Percentiles rank a stretch among this genome's conserved stretches.
phyloP scores from a whole-genome alignment of 1,140 invertebrate species.

The Matsumurasca onukii region DNA sequence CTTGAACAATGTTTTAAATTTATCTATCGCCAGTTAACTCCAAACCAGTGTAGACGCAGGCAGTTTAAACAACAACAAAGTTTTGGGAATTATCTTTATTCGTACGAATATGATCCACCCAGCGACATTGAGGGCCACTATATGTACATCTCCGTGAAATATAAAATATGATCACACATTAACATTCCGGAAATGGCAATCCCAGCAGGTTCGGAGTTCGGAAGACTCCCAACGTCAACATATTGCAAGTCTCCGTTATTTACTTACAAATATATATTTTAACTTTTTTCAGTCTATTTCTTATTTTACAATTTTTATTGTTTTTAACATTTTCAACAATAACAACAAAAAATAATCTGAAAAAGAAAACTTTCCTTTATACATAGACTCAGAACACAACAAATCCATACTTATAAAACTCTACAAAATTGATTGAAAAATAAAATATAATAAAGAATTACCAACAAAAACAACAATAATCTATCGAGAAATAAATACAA shows the following conservation, averaged over 20 bases:
- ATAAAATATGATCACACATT: slow-evolving; percentile 24
- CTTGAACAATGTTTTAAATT: too few relatives aligned
- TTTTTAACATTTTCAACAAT: slow-evolving; percentile 26
- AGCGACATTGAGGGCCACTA: slow-evolving; percentile 21
- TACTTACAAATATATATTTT: slow-evolving; percentile 28
- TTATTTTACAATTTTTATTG: slow-evolving; percentile 26
- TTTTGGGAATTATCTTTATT: slow-evolving; percentile 31
- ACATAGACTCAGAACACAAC: slow-evolving; percentile 23
- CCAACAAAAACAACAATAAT: slow-evolving; percentile 20
- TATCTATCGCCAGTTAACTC: too few relatives aligned
- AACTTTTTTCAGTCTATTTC: slow-evolving; percentile 28
- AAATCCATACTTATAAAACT: slow-evolving; percentile 16
- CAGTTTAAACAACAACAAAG: too few relatives aligned
- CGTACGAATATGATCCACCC: slow-evolving; percentile 29
- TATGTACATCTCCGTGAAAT: slow-evolving; percentile 27
- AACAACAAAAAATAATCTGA: slow-evolving; percentile 24
- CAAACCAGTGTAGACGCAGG: too few relatives aligned
- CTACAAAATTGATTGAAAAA: slow-evolving; percentile 14
- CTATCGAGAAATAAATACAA: slow-evolving; percentile 5
- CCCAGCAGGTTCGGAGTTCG: not conserved
- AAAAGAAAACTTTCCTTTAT: slow-evolving; percentile 23
- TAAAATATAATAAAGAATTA: not conserved
- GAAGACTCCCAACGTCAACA: not conserved
- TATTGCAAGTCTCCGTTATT: slow-evolving; percentile 5
- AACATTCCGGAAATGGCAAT: slow-evolving; percentile 12